Conservation (phyloP, 2,888 invertebrate genomes). For the Luperina testacea region DNA sequence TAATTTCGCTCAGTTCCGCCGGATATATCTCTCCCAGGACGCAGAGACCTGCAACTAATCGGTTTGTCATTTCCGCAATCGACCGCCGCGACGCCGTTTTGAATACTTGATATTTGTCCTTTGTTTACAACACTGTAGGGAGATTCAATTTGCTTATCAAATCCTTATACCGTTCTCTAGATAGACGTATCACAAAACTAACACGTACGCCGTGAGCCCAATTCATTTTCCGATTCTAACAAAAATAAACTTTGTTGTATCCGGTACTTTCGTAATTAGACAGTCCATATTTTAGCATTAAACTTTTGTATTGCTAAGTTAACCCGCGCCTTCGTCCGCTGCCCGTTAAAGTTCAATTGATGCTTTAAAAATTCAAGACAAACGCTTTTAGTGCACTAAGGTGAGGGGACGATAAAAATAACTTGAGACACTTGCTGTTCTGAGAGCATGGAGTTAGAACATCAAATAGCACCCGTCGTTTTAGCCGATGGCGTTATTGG, state of each 20-base stretch:
- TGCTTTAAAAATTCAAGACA: slow-evolving; percentile 88
- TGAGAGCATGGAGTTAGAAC: slow-evolving; percentile 73
- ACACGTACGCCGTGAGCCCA: not conserved
- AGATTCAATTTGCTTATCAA: slow-evolving; percentile 35
- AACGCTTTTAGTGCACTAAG: slow-evolving; percentile 84
- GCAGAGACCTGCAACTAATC: slow-evolving; percentile 86
- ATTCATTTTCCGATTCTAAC: not conserved
- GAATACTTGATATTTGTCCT: slow-evolving; percentile 82
- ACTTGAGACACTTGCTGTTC: slow-evolving; percentile 78
- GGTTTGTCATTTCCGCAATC: slow-evolving; percentile 88
- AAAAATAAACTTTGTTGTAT: slow-evolving; percentile 32
- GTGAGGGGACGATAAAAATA: slow-evolving; percentile 82
- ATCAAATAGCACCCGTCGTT: slow-evolving; percentile 82
- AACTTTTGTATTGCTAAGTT: slow-evolving; percentile 61
- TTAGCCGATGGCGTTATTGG: slow-evolving; percentile 81
- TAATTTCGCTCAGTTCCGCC: slow-evolving; percentile 85
- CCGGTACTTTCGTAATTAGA: slow-evolving; percentile 37
- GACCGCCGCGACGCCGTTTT: slow-evolving; percentile 79
- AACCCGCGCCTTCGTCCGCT: slow-evolving; percentile 65
- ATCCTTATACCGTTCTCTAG: slow-evolving; percentile 13
- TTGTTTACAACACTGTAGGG: slow-evolving; percentile 71
- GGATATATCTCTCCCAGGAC: slow-evolving; percentile 85
- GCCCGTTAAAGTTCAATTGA: slow-evolving; percentile 82
- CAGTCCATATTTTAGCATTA: slow-evolving; percentile 46
- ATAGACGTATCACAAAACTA: slow-evolving; percentile 3